phyloP scores from a whole-genome alignment of 2,888 invertebrate species.

The Drosophila silvestris region DNA sequence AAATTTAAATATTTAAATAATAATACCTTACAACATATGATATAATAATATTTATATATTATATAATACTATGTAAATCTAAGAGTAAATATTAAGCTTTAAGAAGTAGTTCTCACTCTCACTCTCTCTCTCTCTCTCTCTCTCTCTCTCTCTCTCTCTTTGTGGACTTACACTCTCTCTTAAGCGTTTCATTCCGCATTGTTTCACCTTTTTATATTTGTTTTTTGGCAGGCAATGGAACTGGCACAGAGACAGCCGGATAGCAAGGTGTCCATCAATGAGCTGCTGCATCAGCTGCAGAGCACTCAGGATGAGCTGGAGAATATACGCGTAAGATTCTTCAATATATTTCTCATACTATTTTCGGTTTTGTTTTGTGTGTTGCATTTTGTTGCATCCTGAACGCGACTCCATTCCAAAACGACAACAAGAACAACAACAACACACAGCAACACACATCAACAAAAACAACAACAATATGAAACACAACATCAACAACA shows the following conservation, averaged over 20 bases:
- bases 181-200: constrained; percentile 17
- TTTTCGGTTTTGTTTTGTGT: constrained; percentile 85
- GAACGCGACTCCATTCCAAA: constrained; percentile 44
- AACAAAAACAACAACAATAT: constrained; percentile 12
- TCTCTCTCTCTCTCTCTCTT: background rate
- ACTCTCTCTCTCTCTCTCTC: background rate
- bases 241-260: constrained; percentile 88
- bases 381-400: constrained; percentile 84
- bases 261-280: constrained; percentile 91
- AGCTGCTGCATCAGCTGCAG: constrained; percentile 92
- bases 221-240: constrained; percentile 81
- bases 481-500: constrained; percentile 15
- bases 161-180: background rate
- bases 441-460: constrained; percentile 9
- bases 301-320: constrained; percentile 94
- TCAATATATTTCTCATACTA: constrained; percentile 83
- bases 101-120: background rate
- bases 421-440: constrained; percentile 24
- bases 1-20: too few species aligned
- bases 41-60: too few species aligned
- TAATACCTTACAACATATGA: too few species aligned
- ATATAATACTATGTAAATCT: background rate
- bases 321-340: constrained; percentile 92
- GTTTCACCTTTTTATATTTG: constrained; percentile 1
- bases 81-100: background rate